Percentiles rank a stretch among this genome's conserved stretches.
phyloP scores from a whole-genome alignment of 2,888 invertebrate genomes.

The Selenia dentaria region DNA sequence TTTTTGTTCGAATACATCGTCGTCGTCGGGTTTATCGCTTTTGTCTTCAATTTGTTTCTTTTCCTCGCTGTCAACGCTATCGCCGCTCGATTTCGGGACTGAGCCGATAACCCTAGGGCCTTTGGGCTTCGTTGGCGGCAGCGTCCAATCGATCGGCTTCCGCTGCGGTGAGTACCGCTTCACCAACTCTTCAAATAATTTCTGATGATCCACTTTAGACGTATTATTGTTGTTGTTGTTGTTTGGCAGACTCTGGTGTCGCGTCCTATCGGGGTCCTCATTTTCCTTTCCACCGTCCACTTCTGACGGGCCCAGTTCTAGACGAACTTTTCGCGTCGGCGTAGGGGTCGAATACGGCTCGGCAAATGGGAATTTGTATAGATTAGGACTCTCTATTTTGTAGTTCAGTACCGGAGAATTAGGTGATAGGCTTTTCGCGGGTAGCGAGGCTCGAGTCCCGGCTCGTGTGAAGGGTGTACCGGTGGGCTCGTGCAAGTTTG shows the following conservation, averaged over 20 bases:
- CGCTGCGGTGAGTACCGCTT: conserved; percentile 78
- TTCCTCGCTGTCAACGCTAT: conserved; percentile 55
- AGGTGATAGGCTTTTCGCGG: conserved; percentile 56
- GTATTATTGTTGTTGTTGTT: conserved; percentile 46
- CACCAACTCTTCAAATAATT: conserved; percentile 72
- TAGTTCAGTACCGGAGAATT: conserved; percentile 50
- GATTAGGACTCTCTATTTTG: conserved; percentile 76
- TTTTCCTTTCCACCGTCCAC: conserved; percentile 63
- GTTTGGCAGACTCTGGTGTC: conserved; percentile 60
- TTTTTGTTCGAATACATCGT: conserved; percentile 67
- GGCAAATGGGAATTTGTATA: conserved; percentile 80
- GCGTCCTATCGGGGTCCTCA: conserved; percentile 55
- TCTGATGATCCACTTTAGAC: conserved; percentile 69
- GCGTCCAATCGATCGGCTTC: conserved; percentile 73
- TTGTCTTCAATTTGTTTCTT: conserved; percentile 45
- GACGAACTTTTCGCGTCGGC: conserved; percentile 62
- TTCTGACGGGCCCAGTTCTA: conserved; percentile 61
- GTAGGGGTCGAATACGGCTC: conserved; percentile 78
- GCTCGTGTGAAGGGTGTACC: conserved; percentile 62
- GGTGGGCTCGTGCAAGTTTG: conserved; percentile 74
- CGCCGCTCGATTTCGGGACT: conserved; percentile 68
- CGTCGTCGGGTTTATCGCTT: conserved; percentile 49
- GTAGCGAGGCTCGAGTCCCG: conserved; percentile 71
- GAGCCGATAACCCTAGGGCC: conserved; percentile 72
- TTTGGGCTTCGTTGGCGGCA: conserved; percentile 74